These are phyloP conservation scores for Menidia beryllina DNA, from an alignment of 2,113 vertebrate species.

Conservation along the genomic window DNA sequence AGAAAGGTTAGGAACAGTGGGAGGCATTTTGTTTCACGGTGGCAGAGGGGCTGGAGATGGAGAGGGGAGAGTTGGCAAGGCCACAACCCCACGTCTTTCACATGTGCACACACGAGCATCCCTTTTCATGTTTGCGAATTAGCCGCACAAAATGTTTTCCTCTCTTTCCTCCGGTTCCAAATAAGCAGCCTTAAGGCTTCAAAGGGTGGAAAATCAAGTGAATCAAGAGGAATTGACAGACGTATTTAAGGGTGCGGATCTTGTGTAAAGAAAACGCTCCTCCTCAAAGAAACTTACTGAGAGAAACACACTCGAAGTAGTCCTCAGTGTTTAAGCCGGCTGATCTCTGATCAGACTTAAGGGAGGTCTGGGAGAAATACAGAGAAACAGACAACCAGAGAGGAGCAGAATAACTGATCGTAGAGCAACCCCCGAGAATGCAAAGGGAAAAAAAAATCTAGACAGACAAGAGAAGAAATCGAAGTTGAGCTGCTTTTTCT, in stretches of 20 bases:
- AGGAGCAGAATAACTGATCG: slow-evolving; percentile 51
- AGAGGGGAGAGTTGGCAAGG: slow-evolving; percentile 30
- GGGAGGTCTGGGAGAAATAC: slow-evolving; percentile 64
- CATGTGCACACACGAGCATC: slow-evolving; percentile 34
- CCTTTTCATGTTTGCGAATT: slow-evolving; percentile 40
- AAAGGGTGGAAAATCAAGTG: slow-evolving; percentile 88
- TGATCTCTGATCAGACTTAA: slow-evolving; percentile 73
- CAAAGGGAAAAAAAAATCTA: slow-evolving; percentile 8
- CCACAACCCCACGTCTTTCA: slow-evolving; percentile 43
- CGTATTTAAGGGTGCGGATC: slow-evolving; percentile 81
- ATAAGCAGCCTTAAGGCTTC: slow-evolving; percentile 68
- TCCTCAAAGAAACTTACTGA: slow-evolving; percentile 83
- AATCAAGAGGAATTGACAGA: slow-evolving; percentile 88
- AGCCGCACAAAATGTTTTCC: slow-evolving; percentile 7
- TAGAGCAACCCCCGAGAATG: slow-evolving; percentile 46
- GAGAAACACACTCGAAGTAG: slow-evolving; percentile 64
- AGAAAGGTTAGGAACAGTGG: slow-evolving; percentile 48
- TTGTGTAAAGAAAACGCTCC: slow-evolving; percentile 80
- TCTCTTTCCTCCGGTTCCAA: slow-evolving; percentile 2
- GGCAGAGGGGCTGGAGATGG: slow-evolving; percentile 18
- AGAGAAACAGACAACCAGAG: slow-evolving; percentile 61
- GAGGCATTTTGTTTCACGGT: slow-evolving; percentile 35
- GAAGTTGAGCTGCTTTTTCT: slow-evolving; percentile 33
- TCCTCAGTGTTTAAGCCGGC: slow-evolving; percentile 59
- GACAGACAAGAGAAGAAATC: slow-evolving; percentile 42